Percentiles rank a stretch among this genome's conserved stretches.
phyloP scores from a whole-genome alignment of 2,888 invertebrate species.

The Cheilosia variabilis region DNA sequence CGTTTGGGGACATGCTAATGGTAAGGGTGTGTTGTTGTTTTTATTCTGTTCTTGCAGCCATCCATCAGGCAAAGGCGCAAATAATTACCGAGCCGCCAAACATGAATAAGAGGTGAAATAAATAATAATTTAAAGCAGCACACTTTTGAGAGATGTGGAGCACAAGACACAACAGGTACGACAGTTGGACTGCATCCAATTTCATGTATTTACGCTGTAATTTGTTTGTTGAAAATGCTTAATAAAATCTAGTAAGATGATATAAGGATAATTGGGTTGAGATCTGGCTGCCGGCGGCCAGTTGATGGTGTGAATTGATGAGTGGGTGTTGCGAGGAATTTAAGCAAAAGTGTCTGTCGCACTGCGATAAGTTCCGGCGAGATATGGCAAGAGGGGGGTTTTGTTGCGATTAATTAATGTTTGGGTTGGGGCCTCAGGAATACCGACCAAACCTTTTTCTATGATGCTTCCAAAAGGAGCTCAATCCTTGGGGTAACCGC shows the following conservation, averaged over 20 bases:
- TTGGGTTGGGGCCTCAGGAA: too few species aligned
- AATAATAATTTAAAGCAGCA: slow-evolving; percentile 45
- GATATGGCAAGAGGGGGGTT: too few species aligned
- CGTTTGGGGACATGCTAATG: slow-evolving; percentile 16
- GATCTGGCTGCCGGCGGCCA: neutral
- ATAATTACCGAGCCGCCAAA: slow-evolving; percentile 57
- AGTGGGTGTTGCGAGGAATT: slow-evolving; percentile 29
- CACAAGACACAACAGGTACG: slow-evolving; percentile 65
- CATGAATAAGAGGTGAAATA: slow-evolving; percentile 63
- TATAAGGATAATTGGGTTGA: slow-evolving; percentile 62
- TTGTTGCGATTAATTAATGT: too few species aligned
- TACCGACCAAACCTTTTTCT: too few species aligned
- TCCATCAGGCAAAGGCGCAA: slow-evolving; percentile 58
- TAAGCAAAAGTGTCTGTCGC: neutral
- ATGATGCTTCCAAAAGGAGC: too few species aligned
- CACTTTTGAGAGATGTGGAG: slow-evolving; percentile 51
- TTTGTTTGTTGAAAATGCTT: slow-evolving; percentile 68
- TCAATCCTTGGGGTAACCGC: too few species aligned
- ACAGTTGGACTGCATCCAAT: slow-evolving; percentile 62
- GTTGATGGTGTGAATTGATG: slow-evolving; percentile 13
- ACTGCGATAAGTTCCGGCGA: too few species aligned
- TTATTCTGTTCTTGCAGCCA: slow-evolving; percentile 15
- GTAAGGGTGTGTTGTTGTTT: slow-evolving; percentile 9
- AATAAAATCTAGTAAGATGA: slow-evolving; percentile 31
- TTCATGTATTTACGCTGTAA: slow-evolving; percentile 68